phyloP scores from a whole-genome alignment of 1,140 invertebrate genomes.

The Trichomalopsis sarcophagae region DNA sequence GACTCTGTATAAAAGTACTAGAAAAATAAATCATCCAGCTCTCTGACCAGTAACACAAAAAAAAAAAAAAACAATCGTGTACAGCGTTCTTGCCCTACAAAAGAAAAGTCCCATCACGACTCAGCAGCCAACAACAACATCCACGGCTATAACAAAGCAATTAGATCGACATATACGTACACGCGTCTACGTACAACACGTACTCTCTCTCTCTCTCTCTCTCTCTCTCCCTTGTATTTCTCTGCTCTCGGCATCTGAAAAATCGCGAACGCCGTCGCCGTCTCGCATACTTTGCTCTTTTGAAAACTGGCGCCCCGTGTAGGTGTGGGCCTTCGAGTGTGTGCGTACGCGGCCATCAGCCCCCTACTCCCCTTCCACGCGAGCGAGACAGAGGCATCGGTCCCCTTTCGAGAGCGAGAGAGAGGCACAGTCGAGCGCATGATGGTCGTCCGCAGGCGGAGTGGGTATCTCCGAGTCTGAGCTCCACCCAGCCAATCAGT shows the following conservation, averaged over 20 bases:
- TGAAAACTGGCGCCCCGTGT: constrained; percentile 66
- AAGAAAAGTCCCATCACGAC: constrained; percentile 13
- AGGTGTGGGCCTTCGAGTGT: constrained; percentile 18
- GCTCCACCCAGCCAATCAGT: constrained; percentile 67
- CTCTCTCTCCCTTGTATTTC: not conserved
- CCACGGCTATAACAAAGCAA: constrained; percentile 42
- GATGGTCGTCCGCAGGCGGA: constrained; percentile 70
- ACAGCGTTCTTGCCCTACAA: not conserved
- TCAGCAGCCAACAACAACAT: constrained; percentile 4
- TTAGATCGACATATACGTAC: constrained; percentile 42
- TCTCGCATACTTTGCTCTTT: constrained; percentile 50
- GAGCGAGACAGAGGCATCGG: constrained; percentile 58
- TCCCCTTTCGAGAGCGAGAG: constrained; percentile 27
- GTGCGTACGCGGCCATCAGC: constrained; percentile 68
- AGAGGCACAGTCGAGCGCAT: constrained; percentile 62
- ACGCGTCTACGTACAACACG: not conserved
- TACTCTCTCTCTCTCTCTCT: not conserved
- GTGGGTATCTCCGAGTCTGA: constrained; percentile 74
- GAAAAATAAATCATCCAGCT: constrained; percentile 4
- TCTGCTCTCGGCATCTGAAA: constrained; percentile 33
- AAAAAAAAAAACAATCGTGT: not conserved
- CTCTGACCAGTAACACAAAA: not conserved
- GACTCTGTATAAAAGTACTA: not conserved
- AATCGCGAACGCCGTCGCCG: constrained; percentile 34
- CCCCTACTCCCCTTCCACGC: constrained; percentile 19